Evolutionary conservation across 2,888 invertebrate species (phyloP).

Genomic region (Portevinia maculata): DNA sequence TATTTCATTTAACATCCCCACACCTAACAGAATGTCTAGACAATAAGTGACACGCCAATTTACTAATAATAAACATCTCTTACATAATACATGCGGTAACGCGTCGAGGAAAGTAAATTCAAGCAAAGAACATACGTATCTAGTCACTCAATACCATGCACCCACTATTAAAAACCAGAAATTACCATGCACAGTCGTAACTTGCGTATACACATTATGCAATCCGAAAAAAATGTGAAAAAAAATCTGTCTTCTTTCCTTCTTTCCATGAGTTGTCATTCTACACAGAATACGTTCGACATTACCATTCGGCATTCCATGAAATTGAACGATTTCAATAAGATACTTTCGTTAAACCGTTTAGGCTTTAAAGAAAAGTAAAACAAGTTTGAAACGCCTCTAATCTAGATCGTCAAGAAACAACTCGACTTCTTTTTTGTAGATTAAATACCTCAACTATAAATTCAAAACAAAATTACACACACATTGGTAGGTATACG

Average conservation of each 20-base stretch:
- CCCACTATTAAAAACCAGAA: slow-evolving; percentile 44
- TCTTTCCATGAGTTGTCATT: slow-evolving; percentile 19
- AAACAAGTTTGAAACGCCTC: slow-evolving; percentile 25
- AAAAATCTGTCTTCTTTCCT: slow-evolving; percentile 1
- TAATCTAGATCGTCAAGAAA: slow-evolving; percentile 31
- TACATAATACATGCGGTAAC: slow-evolving; percentile 57
- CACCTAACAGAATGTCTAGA: slow-evolving; percentile 55
- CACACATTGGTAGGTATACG: slow-evolving; percentile 37
- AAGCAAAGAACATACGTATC: slow-evolving; percentile 45
- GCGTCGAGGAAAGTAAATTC: slow-evolving; percentile 36
- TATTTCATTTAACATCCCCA: too few relatives aligned
- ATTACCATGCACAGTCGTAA: slow-evolving; percentile 58
- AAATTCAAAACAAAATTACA: slow-evolving; percentile 4
- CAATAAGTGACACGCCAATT: slow-evolving; percentile 50
- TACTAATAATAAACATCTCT: slow-evolving; percentile 43
- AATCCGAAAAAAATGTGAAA: slow-evolving; percentile 24
- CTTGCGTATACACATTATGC: slow-evolving; percentile 55
- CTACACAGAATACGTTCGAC: slow-evolving; percentile 13
- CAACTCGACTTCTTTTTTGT: neutral
- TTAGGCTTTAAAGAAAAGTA: slow-evolving; percentile 19
- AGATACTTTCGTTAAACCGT: neutral
- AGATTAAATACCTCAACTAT: slow-evolving; percentile 42
- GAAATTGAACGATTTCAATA: neutral
- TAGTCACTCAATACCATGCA: slow-evolving; percentile 25
- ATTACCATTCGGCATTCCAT: slow-evolving; percentile 6